Conservation (phyloP, 2,888 invertebrate species). For the Phortica magna region DNA sequence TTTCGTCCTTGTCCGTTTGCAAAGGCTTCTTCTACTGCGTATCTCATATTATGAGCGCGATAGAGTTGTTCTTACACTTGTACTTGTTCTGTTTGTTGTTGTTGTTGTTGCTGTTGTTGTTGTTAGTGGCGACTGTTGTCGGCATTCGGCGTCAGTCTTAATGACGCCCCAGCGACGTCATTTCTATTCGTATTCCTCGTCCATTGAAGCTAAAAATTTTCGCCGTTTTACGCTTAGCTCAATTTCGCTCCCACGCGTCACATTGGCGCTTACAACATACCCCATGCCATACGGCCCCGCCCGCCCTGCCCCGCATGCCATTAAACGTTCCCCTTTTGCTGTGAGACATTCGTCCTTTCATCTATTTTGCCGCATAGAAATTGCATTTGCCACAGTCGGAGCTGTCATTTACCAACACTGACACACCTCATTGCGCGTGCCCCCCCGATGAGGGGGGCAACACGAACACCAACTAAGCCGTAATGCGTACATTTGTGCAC, state of each 20-base stretch:
- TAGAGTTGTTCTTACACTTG: neutral
- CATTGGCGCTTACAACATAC: neutral
- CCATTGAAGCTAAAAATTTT: constrained; percentile 34
- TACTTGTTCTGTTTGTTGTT: constrained; percentile 3
- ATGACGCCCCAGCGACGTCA: constrained; percentile 75
- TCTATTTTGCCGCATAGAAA: constrained; percentile 57
- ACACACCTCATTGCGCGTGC: constrained; percentile 1
- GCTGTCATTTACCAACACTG: constrained; percentile 26
- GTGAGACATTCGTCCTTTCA: neutral
- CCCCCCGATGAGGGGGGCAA: too few species aligned
- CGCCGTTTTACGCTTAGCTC: constrained; percentile 29
- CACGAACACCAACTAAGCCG: neutral
- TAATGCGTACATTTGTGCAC: neutral
- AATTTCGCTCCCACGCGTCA: constrained; percentile 34
- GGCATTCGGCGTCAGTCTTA: constrained; percentile 65
- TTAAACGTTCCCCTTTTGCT: too few species aligned
- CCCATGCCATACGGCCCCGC: neutral
- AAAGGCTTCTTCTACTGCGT: neutral
- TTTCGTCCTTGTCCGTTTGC: neutral
- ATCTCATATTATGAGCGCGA: neutral
- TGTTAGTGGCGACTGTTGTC: constrained; percentile 21
- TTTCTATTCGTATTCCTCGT: constrained; percentile 45
- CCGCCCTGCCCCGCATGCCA: neutral
- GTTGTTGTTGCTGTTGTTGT: constrained; percentile 14
- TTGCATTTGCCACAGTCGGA: constrained; percentile 55